These are phyloP conservation scores for Macquaria australasica DNA, from an alignment of 2,113 vertebrate species.

Conservation along the genomic window DNA sequence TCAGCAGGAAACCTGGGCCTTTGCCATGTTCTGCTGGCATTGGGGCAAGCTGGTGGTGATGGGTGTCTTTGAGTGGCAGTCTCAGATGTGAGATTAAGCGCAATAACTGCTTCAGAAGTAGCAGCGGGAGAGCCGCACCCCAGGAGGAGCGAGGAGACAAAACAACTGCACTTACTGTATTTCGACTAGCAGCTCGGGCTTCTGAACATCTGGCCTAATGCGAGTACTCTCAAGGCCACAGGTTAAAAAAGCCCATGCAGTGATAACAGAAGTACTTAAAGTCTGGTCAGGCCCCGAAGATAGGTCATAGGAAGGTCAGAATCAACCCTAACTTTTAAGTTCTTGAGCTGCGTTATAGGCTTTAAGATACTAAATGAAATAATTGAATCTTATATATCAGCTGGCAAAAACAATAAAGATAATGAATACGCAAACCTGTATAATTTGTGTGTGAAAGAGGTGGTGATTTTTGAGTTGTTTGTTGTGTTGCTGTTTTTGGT, in stretches of 20 bases:
- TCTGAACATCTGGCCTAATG: constrained; percentile 56
- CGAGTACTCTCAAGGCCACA: constrained; percentile 48
- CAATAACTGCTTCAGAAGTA: constrained; percentile 82
- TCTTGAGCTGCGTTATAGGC: not conserved
- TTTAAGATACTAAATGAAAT: not conserved
- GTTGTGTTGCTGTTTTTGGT: not conserved
- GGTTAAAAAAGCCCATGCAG: constrained; percentile 61
- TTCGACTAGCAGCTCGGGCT: constrained; percentile 31
- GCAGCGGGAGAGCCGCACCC: constrained; percentile 50
- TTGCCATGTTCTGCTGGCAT: constrained; percentile 65
- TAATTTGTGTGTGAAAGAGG: not conserved
- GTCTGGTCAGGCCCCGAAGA: constrained; percentile 23
- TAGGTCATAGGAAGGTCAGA: constrained; percentile 39
- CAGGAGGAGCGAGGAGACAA: constrained; percentile 22
- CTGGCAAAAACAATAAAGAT: no score
- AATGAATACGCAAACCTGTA: not conserved
- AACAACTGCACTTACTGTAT: constrained; percentile 55
- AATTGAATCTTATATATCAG: no score
- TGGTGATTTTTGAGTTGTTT: not conserved
- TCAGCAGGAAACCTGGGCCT: constrained; percentile 67
- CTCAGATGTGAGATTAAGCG: constrained; percentile 73
- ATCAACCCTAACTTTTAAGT: not conserved
- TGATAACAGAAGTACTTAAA: constrained; percentile 49
- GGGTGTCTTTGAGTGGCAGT: constrained; percentile 23
- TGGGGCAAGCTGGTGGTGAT: constrained; percentile 57